These are phyloP conservation scores for Leptinotarsa juncta DNA, from an alignment of 2,888 invertebrate species.

Conservation along the genomic window DNA sequence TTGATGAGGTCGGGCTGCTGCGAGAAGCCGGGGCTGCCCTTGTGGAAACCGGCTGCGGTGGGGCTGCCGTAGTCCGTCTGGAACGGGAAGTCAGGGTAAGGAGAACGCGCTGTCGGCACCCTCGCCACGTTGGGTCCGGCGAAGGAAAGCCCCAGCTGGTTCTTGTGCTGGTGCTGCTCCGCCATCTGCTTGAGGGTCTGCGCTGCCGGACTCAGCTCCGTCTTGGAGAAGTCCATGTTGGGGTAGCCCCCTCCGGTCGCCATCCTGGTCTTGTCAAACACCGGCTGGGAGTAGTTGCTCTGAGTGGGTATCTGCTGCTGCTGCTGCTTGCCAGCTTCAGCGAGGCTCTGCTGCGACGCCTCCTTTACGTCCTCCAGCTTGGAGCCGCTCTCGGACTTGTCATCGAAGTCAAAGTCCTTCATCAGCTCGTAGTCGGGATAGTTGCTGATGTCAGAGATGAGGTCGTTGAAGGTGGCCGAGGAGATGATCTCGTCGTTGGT, in stretches of 20 bases:
- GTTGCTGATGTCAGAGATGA: conserved; percentile 88
- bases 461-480: conserved; percentile 84
- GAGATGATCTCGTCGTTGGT: conserved; percentile 82
- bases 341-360: conserved; percentile 42
- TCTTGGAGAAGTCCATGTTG: conserved; percentile 64
- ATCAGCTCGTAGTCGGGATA: conserved; percentile 76
- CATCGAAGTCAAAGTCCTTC: conserved; percentile 83
- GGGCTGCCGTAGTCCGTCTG: conserved; percentile 67
- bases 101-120: conserved; percentile 63
- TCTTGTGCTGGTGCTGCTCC: conserved; percentile 93
- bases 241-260: conserved; percentile 53
- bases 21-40: conserved; percentile 62
- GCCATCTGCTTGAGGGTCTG: conserved; percentile 97
- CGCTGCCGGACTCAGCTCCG: conserved; percentile 89
- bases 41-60: conserved; percentile 64
- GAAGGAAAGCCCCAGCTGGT: conserved; percentile 74
- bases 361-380: conserved; percentile 63
- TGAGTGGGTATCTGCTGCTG: conserved; percentile 58
- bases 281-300: conserved; percentile 60
- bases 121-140: conserved; percentile 49
- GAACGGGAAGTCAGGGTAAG: conserved; percentile 74
- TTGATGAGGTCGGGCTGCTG: conserved; percentile 70
- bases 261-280: conserved; percentile 58
- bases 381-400: conserved; percentile 61
- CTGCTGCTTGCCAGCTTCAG: conserved; percentile 48